Percentiles rank a stretch among this genome's conserved stretches.
Evolutionary conservation across 2,888 invertebrate genomes (phyloP).

Genomic region (Harmothoe impar): DNA sequence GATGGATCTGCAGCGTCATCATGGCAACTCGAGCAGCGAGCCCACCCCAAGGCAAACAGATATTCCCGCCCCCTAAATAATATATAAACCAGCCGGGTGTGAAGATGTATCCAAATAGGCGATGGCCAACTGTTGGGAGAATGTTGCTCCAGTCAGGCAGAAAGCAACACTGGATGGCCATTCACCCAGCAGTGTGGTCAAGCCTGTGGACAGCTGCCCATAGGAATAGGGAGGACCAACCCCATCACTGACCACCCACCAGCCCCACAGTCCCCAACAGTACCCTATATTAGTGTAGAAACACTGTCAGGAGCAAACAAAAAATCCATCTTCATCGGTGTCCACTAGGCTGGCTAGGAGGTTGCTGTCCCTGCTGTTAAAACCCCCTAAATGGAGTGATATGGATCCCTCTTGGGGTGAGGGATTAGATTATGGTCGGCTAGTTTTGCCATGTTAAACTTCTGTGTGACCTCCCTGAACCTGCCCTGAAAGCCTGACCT

Average conservation of each 20-base stretch:
- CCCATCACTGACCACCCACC: background rate
- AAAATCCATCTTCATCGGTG: conserved; percentile 6
- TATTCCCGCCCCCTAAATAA: conserved; percentile 36
- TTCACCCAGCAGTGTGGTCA: too few relatives aligned
- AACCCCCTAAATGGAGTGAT: too few relatives aligned
- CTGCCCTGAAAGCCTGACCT: too few relatives aligned
- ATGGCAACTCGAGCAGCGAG: conserved; percentile 23
- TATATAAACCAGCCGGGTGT: conserved; percentile 53
- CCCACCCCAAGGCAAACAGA: conserved; percentile 52
- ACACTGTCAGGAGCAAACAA: too few relatives aligned
- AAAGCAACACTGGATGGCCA: background rate
- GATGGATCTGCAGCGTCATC: conserved; percentile 50
- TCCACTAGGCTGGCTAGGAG: too few relatives aligned
- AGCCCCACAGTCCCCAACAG: background rate
- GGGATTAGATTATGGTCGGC: too few relatives aligned
- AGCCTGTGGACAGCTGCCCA: background rate
- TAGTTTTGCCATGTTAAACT: too few relatives aligned
- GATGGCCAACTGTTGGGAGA: background rate
- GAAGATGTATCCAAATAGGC: conserved; percentile 44
- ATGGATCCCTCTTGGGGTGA: too few relatives aligned
- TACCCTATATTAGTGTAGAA: background rate
- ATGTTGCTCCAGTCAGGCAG: background rate
- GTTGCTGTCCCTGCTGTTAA: too few relatives aligned
- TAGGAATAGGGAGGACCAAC: background rate
- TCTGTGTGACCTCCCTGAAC: too few relatives aligned